Evolutionary conservation across 1,140 invertebrate genomes (phyloP), one percentile per base, ranked within the genome.

Genomic region (Mamestra configurata): DNA sequence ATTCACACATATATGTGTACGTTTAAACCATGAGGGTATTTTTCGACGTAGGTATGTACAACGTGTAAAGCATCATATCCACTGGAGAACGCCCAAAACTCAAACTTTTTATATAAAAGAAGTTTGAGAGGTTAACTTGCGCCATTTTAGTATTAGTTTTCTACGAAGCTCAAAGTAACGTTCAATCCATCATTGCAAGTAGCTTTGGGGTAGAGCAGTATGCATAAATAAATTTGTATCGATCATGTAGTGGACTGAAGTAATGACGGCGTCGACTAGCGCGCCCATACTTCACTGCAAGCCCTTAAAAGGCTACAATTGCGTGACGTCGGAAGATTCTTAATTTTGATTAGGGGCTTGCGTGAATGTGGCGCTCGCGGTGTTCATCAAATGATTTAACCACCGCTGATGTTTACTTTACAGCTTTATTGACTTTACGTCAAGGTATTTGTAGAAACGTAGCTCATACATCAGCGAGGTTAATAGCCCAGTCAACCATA

Each of bases 331-430:
- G 79, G 79, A 79, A 92, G 89, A 92, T 92, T 82, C 86, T 88
- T 84, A 86, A 88, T 89, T 91, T 86, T 87, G 90, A 92, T 92
- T 91, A 90, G 76, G 71, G 82, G 81, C 84, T 90, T 86, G 90
- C 90, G 89, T 89, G 89, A 86, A 80, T 72, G 75, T 83, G 80
- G 84, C 82, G 79, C 46, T 80, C 84, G 82, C 83, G 85, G 83
- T 84, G 86, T 90, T 86, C 87, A 86, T 90, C 87, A 87, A 86
- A 84, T 82, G 75, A 86, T 87, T 88, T 83, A 82, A 72, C 75
- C 46, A 49, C 82, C 57, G 66, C 73, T 83, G 80, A 83, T 86
- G 79, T 87, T 87, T 86, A 75, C 68, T 82, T 84, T 83, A 82
- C 72, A 68, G 46, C 72, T 81, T 77, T 81, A 82, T 85, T 73